Conservation (phyloP, 30 jellyfish, hydroid and myxozoan species). For the Catostylus mosaicus region DNA sequence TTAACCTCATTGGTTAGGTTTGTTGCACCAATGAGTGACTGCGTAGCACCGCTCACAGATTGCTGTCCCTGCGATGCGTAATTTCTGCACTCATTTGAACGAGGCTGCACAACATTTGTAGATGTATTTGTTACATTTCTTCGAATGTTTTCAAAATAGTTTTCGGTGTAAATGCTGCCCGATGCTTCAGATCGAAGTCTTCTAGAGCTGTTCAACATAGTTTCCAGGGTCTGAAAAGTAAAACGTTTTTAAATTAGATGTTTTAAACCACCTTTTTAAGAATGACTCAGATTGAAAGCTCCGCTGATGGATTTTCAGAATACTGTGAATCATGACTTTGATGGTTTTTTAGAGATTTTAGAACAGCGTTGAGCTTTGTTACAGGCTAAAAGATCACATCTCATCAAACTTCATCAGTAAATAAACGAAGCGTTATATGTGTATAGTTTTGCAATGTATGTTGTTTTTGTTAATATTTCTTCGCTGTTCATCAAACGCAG, state of each 20-base stretch:
- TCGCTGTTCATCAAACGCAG: no score
- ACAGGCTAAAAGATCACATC: no score
- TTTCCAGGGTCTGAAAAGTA: slow-evolving; percentile 6
- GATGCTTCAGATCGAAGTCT: slow-evolving; percentile 32
- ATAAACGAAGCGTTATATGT: no score
- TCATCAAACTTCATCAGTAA: no score
- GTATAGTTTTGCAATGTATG: no score
- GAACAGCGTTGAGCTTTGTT: no score
- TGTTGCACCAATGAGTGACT: slow-evolving; percentile 21
- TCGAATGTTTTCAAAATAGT: slow-evolving; percentile 20
- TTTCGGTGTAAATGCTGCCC: slow-evolving; percentile 18
- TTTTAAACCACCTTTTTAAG: no score
- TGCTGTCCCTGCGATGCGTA: slow-evolving; percentile 15
- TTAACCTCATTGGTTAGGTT: slow-evolving; percentile 25
- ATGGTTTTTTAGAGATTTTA: not conserved
- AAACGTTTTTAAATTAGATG: no score
- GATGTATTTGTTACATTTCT: slow-evolving; percentile 38
- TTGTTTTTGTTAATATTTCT: no score
- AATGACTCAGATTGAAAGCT: no score
- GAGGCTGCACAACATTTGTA: slow-evolving; percentile 12
- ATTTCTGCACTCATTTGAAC: slow-evolving; percentile 42
- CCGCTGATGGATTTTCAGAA: no score
- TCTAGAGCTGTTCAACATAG: slow-evolving; percentile 19
- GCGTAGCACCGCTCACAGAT: slow-evolving; percentile 34
- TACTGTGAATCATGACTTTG: not conserved